Evolutionary conservation across 1,140 invertebrate genomes (phyloP), one percentile per base, ranked within the genome.

Genomic region (Antheraea mylitta): DNA sequence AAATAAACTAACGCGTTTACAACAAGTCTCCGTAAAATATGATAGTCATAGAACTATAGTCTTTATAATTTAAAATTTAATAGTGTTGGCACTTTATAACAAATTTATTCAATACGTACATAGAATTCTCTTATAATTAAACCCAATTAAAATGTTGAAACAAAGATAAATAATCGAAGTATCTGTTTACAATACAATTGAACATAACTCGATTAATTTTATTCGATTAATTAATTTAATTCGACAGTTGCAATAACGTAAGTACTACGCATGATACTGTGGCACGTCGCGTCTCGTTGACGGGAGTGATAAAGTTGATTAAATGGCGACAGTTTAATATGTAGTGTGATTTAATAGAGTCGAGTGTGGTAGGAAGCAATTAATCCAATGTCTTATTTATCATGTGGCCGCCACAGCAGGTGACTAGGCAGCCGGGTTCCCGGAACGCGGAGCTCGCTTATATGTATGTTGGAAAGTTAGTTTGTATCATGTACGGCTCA

Each of bases 371-470:
- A 86, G 85, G 87, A 88, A 88, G 86, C 81, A 87, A 90, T 88
- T 87, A 90, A 89, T 89, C 73, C 77, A 81, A 84, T 82, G 80
- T 83, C 80, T 85, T 88, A 87, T 86, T 85, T 85, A 83, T 88
- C 81, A 85, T 80, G 75, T 80, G 77, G 75, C 80, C 81, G 78
- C 74, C 84, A 64, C 85, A 86, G 86, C 87, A 86, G 87, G 87
- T 89, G 85, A 84, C 80, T 79, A 78, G 62, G 77, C 73, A 67
- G 80, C 74, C 73, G 77, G 70, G 75, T 89, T 90, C 86, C 83
- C 74, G 79, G 87, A 88, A 87, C 74, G 75, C 75, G 16, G 48
- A 71, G 36, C 63, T 38, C 16, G 60, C 11, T 61, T 22, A 61
- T 53, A 53, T 53, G 45, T 53, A 53, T 6, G 11, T 53, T 53